Evolutionary conservation across 2,797 vertebrate genomes (phyloP), one percentile per base, ranked within the genome.

Genomic region (Falco concolor): DNA sequence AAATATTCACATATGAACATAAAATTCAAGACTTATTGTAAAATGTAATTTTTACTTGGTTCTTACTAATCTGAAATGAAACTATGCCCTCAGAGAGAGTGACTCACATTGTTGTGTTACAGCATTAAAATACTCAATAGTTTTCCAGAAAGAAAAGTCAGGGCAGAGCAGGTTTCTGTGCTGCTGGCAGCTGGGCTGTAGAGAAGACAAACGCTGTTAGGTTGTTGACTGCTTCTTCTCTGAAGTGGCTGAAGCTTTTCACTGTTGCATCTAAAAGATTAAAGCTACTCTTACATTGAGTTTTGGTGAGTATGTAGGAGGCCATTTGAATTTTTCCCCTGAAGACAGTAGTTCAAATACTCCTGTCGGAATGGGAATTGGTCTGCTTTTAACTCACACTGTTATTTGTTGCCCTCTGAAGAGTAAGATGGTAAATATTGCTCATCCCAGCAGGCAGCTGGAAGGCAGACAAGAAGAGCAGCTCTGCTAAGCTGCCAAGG

Each of bases 281-380:
- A 94, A 94, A 94, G 81, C 56, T 82, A 5, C 53, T 56, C 32
- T 77, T 67, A 65, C 0, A 0, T 23, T 0, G 8, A 69, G 20
- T 73, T 96, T 67, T 86, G 53, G 60, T 63, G 61, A 73, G 74
- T 52, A 73, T 2, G 93, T 94, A 77, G 86, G 90, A 84, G 86
- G 88, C 47, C 82, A 15, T 94, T 96, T 82, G 85, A 91, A 42
- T 86, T 76, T 40, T 76, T n/a, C 45, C 86, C 94, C 84, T 78
- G 59, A 78, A 91, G 92, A 91, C 56, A 78, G 81, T 36, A 85
- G 89, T 94, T 96, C 75, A 94, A 40, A 74, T 91, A 8, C 69
- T 73, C 27, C 28, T 45, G 47, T 76, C 0, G 3, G 56, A 64
- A 44, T 52, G 80, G 53, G 85, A 95, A 76, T 67, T 42, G 64